Evolutionary conservation across 2,113 vertebrate genomes (phyloP).

Genomic region (Halcyon senegalensis): DNA sequence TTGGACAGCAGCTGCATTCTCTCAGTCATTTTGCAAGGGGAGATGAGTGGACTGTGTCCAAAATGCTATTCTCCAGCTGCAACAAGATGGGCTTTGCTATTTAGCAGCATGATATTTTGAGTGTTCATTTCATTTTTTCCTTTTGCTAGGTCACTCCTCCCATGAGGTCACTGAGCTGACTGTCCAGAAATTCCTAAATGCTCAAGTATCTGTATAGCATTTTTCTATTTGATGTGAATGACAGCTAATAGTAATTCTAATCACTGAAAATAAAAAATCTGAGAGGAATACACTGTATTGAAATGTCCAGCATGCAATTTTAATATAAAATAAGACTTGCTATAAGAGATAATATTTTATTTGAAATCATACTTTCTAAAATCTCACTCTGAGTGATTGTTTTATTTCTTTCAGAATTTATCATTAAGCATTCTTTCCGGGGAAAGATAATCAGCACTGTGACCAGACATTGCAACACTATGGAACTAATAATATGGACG

Average conservation of each 20-base stretch:
- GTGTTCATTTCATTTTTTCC: not conserved
- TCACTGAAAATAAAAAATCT: not conserved
- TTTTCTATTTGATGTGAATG: not conserved
- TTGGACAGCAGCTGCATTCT: slow-evolving; percentile 43
- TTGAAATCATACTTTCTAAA: not conserved
- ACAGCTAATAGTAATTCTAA: not conserved
- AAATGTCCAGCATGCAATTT: not conserved
- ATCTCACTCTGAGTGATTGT: not conserved
- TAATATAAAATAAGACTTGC: not conserved
- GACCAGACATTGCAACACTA: not conserved
- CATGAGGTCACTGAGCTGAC: not conserved
- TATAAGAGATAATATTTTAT: not conserved
- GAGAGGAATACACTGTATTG: not conserved
- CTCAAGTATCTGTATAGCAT: not conserved
- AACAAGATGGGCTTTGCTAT: not conserved
- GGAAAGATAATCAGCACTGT: not conserved
- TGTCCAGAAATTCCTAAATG: not conserved
- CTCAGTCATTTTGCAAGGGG: not conserved
- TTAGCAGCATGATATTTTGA: not conserved
- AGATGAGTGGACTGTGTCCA: slow-evolving; percentile 39
- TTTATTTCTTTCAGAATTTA: not conserved
- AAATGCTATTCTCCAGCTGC: slow-evolving; percentile 31
- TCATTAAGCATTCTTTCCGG: not conserved
- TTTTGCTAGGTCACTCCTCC: not conserved
- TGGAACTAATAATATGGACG: not conserved